phyloP scores from a whole-genome alignment of 30 jellyfish, hydroid and myxozoan genomes.

The Hydractinia symbiolongicarpus region DNA sequence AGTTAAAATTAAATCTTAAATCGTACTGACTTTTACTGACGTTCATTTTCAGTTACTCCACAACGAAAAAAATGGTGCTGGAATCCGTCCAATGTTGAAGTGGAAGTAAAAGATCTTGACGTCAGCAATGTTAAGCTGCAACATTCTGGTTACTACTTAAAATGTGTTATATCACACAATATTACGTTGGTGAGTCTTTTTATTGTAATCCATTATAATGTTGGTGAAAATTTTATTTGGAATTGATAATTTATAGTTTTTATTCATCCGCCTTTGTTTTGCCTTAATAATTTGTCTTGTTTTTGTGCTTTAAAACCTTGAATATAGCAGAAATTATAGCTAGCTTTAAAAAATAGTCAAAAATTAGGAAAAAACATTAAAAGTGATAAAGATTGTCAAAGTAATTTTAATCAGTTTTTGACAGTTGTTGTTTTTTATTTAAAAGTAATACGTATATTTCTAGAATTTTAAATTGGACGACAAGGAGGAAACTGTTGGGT shows the following conservation, averaged over 20 bases:
- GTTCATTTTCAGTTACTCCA: constrained; percentile 56
- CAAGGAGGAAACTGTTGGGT: constrained; percentile 73
- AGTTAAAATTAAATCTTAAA: too few species aligned
- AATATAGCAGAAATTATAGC: too few species aligned
- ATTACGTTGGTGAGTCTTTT: constrained; percentile 62
- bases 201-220: neutral
- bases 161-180: constrained; percentile 76
- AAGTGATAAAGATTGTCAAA: too few species aligned
- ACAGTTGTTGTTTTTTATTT: too few species aligned
- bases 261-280: too few species aligned
- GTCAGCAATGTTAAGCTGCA: constrained; percentile 40
- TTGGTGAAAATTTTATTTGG: too few species aligned
- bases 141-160: constrained; percentile 82
- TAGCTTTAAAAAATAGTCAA: too few species aligned
- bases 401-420: too few species aligned
- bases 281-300: too few species aligned
- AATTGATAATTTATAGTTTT: too few species aligned
- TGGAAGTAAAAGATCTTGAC: constrained; percentile 71
- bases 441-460: neutral
- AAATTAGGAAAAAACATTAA: too few species aligned
- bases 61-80: constrained; percentile 93
- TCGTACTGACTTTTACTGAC: neutral
- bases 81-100: constrained; percentile 60
- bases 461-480: constrained; percentile 87
- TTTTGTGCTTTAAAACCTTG: too few species aligned